Evolutionary conservation across 2,888 invertebrate genomes (phyloP), one percentile per base, ranked within the genome.

Genomic region (Leptogaster cylindrica): DNA sequence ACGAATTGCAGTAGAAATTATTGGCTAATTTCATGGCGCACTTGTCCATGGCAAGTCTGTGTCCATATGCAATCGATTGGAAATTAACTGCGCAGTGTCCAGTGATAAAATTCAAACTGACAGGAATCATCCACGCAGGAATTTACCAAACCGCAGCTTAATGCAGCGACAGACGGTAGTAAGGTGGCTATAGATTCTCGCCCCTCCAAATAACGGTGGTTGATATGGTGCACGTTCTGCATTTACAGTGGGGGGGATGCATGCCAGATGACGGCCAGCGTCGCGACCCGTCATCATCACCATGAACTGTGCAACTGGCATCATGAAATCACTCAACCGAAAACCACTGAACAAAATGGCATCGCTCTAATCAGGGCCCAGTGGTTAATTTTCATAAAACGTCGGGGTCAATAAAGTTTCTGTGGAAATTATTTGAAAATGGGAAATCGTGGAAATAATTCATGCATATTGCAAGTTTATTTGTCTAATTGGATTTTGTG

Each of bases 91-190:
- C 25, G 33, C 55, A 55, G 39, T 55, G 33, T 55, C 20, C 55
- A 31, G 23, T 10, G 12, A 55, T 55, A 36, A 36, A 23, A 55
- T 55, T 23, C 12, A 4, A 55, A 39, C 16, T 16, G 36, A 33
- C 36, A 16, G 55, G n/a, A 55, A 36, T 36, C 55, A 55, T 39
- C 55, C 55, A 55, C 36, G 23, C 7, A 18, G 23, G 36, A 20
- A 55, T 55, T 36, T n/a, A 14, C 36, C 23, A 55, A 55, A 55
- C 55, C 55, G 36, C 55, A 55, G 36, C 23, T 20, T 23, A 33
- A 55, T 55, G 55, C 39, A 23, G 20, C 36, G 55, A 33, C 55
- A 55, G 55, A 55, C 55, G 55, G 55, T 33, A 20, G 39, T 23
- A 55, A 55, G 39, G 20, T 55, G 55, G 55, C 39, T 36, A 36